A percentile compares a stretch with the other conserved stretches of the same genome.
phyloP scores from a whole-genome alignment of 2,113 vertebrate species.

The Bombycilla garrulus region DNA sequence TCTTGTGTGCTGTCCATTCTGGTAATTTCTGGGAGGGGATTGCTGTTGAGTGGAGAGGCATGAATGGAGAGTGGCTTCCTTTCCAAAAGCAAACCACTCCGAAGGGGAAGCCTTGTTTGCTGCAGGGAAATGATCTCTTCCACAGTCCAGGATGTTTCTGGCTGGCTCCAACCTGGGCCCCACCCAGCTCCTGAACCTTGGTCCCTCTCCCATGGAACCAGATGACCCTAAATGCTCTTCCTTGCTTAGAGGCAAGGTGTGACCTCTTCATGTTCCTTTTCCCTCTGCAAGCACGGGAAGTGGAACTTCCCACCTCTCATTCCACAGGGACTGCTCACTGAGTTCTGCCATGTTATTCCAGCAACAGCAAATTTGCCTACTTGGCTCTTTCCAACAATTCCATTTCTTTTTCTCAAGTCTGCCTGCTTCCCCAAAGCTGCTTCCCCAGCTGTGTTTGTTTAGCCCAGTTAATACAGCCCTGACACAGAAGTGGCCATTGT shows the following conservation, averaged over 20 bases:
- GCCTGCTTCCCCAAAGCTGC: neutral
- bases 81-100: neutral
- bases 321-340: neutral
- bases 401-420: neutral
- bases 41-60: neutral
- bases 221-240: fast-evolving
- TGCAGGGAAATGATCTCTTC: neutral
- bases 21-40: neutral
- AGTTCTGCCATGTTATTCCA: neutral
- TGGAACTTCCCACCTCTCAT: neutral
- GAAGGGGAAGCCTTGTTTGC: neutral
- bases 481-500: neutral
- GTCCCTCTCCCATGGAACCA: neutral
- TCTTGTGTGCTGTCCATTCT: neutral
- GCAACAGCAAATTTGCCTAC: neutral
- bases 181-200: neutral
- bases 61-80: neutral
- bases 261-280: neutral
- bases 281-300: neutral
- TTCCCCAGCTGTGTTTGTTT: constrained; percentile 31
- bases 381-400: neutral
- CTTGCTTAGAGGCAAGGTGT: neutral
- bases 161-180: neutral
- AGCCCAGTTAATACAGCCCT: neutral
- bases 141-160: neutral